Conservation (phyloP, 2,113 vertebrate species). For the Gnathonemus longibarbis region DNA sequence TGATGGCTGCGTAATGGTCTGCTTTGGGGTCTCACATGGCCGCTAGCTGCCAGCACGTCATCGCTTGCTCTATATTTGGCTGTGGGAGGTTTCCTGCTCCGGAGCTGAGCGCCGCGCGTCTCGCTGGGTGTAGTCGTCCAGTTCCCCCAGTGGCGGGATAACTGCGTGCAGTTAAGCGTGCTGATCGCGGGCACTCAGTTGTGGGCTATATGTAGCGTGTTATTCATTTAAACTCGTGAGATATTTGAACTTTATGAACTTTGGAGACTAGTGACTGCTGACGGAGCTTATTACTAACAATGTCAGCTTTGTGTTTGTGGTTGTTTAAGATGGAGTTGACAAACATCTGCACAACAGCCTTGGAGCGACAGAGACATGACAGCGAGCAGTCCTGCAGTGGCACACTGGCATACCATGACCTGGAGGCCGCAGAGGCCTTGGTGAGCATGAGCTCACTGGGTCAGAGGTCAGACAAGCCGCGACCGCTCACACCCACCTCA, state of each 20-base stretch:
- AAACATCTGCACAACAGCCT: slow-evolving; percentile 65
- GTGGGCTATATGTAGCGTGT: background rate
- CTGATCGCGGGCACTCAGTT: slow-evolving; percentile 17
- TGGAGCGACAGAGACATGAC: slow-evolving; percentile 70
- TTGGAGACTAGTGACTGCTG: background rate
- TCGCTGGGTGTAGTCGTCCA: slow-evolving; percentile 35
- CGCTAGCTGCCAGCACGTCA: slow-evolving; percentile 29
- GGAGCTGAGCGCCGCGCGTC: slow-evolving; percentile 28
- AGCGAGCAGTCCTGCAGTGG: slow-evolving; percentile 66
- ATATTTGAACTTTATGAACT: background rate
- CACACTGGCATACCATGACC: slow-evolving; percentile 77
- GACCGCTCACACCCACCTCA: slow-evolving; percentile 87
- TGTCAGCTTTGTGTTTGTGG: background rate
- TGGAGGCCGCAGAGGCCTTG: slow-evolving; percentile 88
- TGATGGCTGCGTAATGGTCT: background rate
- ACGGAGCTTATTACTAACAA: background rate
- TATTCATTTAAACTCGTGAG: background rate
- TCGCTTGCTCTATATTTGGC: slow-evolving; percentile 42
- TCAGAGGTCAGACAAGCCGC: slow-evolving; percentile 71
- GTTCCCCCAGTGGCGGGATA: slow-evolving; percentile 23
- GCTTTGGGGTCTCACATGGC: slow-evolving; percentile 33
- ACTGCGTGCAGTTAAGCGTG: slow-evolving; percentile 29
- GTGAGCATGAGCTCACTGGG: slow-evolving; percentile 98
- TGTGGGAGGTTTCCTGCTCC: slow-evolving; percentile 47
- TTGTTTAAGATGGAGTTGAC: slow-evolving; percentile 63